phyloP scores from a whole-genome alignment of 2,888 invertebrate genomes.

The Scaptomyza flava region DNA sequence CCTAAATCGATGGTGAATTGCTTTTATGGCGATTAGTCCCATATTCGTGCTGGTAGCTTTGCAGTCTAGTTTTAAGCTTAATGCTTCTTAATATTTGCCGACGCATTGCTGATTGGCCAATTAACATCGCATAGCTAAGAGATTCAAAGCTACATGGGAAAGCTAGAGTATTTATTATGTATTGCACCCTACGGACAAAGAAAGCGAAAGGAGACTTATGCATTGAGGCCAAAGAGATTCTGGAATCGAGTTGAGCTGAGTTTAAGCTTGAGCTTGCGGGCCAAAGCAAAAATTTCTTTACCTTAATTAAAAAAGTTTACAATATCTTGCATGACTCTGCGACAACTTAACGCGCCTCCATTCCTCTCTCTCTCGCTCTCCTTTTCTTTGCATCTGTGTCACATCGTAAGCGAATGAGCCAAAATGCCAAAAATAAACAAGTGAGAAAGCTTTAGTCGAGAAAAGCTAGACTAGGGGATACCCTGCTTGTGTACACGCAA shows the following conservation, averaged over 20 bases:
- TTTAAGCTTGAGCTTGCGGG: conserved; percentile 26
- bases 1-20: too few species aligned
- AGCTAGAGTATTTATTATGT: conserved; percentile 35
- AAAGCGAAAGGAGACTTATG: background rate
- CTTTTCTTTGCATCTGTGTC: conserved; percentile 37
- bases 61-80: background rate
- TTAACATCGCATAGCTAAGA: conserved; percentile 14
- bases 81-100: background rate
- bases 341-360: conserved; percentile 52
- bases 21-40: too few species aligned
- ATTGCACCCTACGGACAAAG: conserved; percentile 17
- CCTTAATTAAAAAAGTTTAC: conserved; percentile 76
- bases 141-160: conserved; percentile 17
- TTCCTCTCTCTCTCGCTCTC: background rate
- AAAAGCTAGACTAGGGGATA: too few species aligned
- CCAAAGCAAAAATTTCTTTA: conserved; percentile 59
- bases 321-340: conserved; percentile 56
- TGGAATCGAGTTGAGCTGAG: conserved; percentile 25
- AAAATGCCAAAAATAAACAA: too few species aligned
- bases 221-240: conserved; percentile 15
- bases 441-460: too few species aligned
- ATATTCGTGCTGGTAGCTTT: background rate
- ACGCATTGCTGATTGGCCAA: conserved; percentile 12
- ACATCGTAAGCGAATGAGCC: conserved; percentile 20
- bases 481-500: too few species aligned